Evolutionary conservation across 2,113 vertebrate genomes (phyloP).

Genomic region (Proteles cristata): DNA sequence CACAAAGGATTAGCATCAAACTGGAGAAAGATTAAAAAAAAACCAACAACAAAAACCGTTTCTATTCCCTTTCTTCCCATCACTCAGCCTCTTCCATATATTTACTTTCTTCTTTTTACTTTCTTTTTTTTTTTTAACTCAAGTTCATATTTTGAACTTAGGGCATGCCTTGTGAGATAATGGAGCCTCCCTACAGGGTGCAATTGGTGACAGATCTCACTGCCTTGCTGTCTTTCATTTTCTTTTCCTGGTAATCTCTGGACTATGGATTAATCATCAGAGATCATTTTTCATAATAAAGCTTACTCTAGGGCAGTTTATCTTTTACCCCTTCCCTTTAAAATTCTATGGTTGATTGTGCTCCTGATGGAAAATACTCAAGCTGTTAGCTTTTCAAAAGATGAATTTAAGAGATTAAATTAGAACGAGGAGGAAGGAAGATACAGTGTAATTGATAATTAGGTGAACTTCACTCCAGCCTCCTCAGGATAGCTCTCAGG

Average conservation of each 20-base stretch:
- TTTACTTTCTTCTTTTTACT: background rate
- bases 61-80: background rate
- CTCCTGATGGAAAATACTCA: constrained; percentile 71
- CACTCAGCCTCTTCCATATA: background rate
- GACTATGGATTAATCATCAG: constrained; percentile 34
- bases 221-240: background rate
- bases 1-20: background rate
- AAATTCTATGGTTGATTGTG: background rate
- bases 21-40: background rate
- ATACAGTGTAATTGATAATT: constrained; percentile 70
- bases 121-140: background rate
- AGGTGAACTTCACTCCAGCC: constrained; percentile 59
- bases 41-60: background rate
- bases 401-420: constrained; percentile 73
- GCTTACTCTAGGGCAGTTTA: constrained; percentile 56
- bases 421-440: constrained; percentile 57
- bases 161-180: background rate
- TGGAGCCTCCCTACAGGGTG: background rate
- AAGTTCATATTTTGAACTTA: background rate
- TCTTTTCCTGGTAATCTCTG: constrained; percentile 11
- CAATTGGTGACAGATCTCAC: background rate
- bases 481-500: constrained; percentile 55
- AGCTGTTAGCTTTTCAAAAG: constrained; percentile 70
- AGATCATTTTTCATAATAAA: constrained; percentile 47
- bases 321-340: constrained; percentile 51